phyloP scores from a whole-genome alignment of 2,888 invertebrate genomes.

The Diadegma fenestrale region DNA sequence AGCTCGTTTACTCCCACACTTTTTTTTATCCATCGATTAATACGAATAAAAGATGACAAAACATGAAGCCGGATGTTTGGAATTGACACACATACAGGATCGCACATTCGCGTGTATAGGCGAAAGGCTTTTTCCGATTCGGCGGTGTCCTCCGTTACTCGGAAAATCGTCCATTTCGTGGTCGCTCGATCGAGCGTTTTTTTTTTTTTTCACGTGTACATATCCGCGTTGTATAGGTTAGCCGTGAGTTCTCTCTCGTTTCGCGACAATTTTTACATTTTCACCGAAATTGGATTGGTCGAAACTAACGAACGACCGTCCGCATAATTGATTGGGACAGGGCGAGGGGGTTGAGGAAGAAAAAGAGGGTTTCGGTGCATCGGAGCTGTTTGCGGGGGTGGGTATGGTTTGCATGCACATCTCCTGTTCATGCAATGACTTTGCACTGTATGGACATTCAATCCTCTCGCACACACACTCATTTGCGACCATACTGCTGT shows the following conservation, averaged over 20 bases:
- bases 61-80: conserved; percentile 24
- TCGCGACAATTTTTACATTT: conserved; percentile 69
- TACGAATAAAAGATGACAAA: conserved; percentile 17
- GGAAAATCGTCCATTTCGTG: conserved; percentile 63
- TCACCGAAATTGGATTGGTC: conserved; percentile 70
- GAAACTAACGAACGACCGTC: conserved; percentile 73
- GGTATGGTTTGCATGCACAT: conserved; percentile 38
- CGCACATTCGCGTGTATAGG: background rate
- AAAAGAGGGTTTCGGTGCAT: conserved; percentile 37
- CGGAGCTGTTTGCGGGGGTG: conserved; percentile 44
- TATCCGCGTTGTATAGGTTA: conserved; percentile 31
- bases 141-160: conserved; percentile 9
- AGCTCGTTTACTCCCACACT: background rate
- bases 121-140: background rate
- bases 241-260: conserved; percentile 57
- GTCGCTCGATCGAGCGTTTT: conserved; percentile 33
- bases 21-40: conserved; percentile 19
- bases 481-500: conserved; percentile 1
- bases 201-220: conserved; percentile 8
- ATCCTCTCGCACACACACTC: conserved; percentile 1
- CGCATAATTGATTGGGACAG: conserved; percentile 73
- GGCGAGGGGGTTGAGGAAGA: conserved; percentile 45
- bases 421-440: conserved; percentile 19
- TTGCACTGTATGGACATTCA: conserved; percentile 37
- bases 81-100: conserved; percentile 23